Evolutionary conservation across 2,797 vertebrate genomes (phyloP).

Genomic region (Myiothlypis chrysogaster): DNA sequence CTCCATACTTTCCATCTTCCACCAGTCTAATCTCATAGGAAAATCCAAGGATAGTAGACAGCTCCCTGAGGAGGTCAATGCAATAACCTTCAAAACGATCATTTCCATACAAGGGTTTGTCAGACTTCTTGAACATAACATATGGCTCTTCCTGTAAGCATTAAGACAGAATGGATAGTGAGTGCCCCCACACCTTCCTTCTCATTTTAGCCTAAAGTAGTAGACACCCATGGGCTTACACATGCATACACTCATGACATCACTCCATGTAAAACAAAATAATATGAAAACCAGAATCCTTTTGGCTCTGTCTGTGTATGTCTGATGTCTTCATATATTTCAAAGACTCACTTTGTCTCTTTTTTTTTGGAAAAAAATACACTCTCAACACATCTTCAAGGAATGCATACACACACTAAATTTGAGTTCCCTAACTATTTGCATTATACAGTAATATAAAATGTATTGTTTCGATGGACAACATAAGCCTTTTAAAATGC

Average conservation of each 20-base stretch:
- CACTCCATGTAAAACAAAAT: not conserved
- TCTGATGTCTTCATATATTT: not conserved
- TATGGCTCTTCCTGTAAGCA: slow-evolving; percentile 92
- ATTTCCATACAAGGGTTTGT: slow-evolving; percentile 95
- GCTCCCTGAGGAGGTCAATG: slow-evolving; percentile 93
- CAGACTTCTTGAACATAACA: slow-evolving; percentile 98
- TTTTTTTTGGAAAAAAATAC: not conserved
- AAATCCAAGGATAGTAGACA: slow-evolving; percentile 94
- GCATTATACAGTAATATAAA: not conserved
- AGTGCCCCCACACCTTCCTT: not conserved
- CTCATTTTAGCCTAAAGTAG: not conserved
- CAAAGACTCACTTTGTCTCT: not conserved
- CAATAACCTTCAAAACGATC: slow-evolving; percentile 97
- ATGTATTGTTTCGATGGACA: not conserved
- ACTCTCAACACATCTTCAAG: not conserved
- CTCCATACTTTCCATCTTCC: slow-evolving; percentile 93
- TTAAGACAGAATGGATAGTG: not conserved
- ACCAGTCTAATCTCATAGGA: slow-evolving; percentile 93
- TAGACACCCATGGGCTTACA: not conserved
- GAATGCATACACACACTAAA: not conserved
- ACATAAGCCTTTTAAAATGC: not conserved
- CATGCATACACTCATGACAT: not conserved
- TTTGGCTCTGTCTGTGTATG: not conserved
- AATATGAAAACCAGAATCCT: not conserved
- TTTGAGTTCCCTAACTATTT: not conserved